phyloP scores from a whole-genome alignment of 37 sponge, comb jelly and placozoan genomes.

The Spongia lamella region DNA sequence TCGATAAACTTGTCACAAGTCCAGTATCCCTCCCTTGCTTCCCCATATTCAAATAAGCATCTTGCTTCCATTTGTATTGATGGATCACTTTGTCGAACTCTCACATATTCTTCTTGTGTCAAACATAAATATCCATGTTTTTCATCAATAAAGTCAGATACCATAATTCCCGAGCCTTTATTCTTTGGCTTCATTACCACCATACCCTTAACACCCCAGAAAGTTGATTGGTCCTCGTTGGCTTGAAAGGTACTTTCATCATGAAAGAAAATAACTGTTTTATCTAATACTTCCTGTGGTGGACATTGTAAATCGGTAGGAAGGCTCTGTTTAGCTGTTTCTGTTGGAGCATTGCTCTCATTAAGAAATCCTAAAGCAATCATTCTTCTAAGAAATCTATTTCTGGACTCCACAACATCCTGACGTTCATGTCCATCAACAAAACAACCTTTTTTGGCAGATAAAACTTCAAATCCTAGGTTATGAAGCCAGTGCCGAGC shows the following conservation, averaged over 20 bases:
- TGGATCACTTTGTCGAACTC: background rate
- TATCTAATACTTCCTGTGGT: background rate
- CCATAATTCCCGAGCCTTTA: conserved; percentile 33
- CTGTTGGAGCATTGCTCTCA: background rate
- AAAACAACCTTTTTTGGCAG: too few relatives aligned
- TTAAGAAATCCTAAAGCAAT: background rate
- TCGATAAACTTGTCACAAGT: conserved; percentile 9
- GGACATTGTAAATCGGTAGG: background rate
- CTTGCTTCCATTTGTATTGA: background rate
- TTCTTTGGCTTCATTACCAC: conserved; percentile 4
- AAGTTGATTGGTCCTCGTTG: conserved; percentile 2
- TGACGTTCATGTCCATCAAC: too few relatives aligned
- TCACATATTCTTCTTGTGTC: conserved; percentile 1
- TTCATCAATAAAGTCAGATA: too few relatives aligned
- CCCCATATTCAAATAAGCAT: conserved; percentile 26
- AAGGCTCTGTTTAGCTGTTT: background rate
- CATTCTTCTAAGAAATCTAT: background rate
- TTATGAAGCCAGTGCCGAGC: conserved; percentile 49
- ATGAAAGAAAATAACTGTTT: conserved; percentile 6
- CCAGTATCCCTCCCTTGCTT: conserved; percentile 28
- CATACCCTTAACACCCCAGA: conserved; percentile 9
- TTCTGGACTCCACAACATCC: too few relatives aligned
- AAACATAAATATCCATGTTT: conserved; percentile 16
- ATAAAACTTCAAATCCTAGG: conserved; percentile 62
- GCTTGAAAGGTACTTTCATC: conserved; percentile 6